Percentiles rank a stretch among this genome's conserved stretches.
These are phyloP conservation scores for Ophraella communa DNA, from an alignment of 2,888 invertebrate species.

Conservation along the genomic window DNA sequence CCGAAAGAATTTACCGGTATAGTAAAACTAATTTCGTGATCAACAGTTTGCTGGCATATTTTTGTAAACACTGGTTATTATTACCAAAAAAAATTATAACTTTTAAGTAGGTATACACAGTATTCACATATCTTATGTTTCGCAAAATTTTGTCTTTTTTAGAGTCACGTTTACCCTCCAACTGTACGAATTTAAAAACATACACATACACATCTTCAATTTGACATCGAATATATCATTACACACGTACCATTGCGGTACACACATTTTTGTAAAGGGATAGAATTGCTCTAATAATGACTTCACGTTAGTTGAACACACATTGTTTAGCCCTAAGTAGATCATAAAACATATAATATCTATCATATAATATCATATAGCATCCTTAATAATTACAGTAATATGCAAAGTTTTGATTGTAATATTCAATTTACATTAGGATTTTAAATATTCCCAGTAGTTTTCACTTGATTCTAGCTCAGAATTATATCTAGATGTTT, in stretches of 20 bases:
- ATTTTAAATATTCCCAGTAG: too few species aligned
- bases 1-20: background rate
- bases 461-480: too few species aligned
- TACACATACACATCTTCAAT: constrained; percentile 33
- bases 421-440: too few species aligned
- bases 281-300: background rate
- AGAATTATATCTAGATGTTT: too few species aligned
- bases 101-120: background rate
- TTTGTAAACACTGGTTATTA: background rate
- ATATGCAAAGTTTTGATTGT: too few species aligned
- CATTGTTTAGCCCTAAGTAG: too few species aligned
- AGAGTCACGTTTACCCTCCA: constrained; percentile 37
- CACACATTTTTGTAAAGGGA: background rate
- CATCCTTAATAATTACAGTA: too few species aligned
- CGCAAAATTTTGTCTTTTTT: constrained; percentile 27
- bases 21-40: background rate
- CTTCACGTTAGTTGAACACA: too few species aligned
- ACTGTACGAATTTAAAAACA: constrained; percentile 37
- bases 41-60: background rate
- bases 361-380: too few species aligned
- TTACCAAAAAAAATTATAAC: background rate
- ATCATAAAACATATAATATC: too few species aligned
- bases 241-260: constrained; percentile 15
- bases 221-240: constrained; percentile 29
- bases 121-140: constrained; percentile 8